Evolutionary conservation across 2,888 invertebrate genomes (phyloP).

Genomic region (Pyrochroa serraticornis): DNA sequence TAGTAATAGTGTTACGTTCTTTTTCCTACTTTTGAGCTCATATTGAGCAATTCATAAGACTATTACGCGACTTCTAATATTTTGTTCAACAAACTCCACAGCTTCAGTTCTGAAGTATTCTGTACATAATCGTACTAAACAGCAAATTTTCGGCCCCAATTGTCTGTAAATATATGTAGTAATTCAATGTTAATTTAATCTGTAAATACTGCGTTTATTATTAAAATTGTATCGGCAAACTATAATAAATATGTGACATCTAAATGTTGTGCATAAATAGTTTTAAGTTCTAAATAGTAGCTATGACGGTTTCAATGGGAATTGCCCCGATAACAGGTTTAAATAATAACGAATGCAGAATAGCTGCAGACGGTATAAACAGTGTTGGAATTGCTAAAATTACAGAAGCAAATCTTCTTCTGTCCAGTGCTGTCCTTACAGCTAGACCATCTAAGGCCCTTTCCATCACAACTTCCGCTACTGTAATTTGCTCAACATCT

Average conservation of each 20-base stretch:
- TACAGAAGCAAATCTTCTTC: slow-evolving; percentile 43
- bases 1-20: slow-evolving; percentile 18
- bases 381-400: slow-evolving; percentile 48
- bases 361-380: slow-evolving; percentile 44
- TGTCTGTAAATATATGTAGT: slow-evolving; percentile 19
- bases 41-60: slow-evolving; percentile 13
- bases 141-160: no score
- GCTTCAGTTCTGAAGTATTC: not conserved
- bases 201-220: slow-evolving; percentile 19
- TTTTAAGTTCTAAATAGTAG: slow-evolving; percentile 48
- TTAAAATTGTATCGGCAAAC: slow-evolving; percentile 19
- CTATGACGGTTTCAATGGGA: slow-evolving; percentile 56
- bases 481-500: slow-evolving; percentile 40
- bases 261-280: no score
- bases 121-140: not conserved
- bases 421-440: slow-evolving; percentile 37
- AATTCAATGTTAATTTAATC: slow-evolving; percentile 10
- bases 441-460: slow-evolving; percentile 38
- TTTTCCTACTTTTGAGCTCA: slow-evolving; percentile 12
- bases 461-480: slow-evolving; percentile 38
- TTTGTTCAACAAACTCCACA: not conserved
- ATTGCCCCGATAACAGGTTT: slow-evolving; percentile 55
- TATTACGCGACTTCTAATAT: slow-evolving; percentile 1
- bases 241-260: slow-evolving; percentile 23
- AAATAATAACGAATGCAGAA: slow-evolving; percentile 51